phyloP scores from a whole-genome alignment of 2,888 invertebrate genomes.

The Plemyria rubiginata region DNA sequence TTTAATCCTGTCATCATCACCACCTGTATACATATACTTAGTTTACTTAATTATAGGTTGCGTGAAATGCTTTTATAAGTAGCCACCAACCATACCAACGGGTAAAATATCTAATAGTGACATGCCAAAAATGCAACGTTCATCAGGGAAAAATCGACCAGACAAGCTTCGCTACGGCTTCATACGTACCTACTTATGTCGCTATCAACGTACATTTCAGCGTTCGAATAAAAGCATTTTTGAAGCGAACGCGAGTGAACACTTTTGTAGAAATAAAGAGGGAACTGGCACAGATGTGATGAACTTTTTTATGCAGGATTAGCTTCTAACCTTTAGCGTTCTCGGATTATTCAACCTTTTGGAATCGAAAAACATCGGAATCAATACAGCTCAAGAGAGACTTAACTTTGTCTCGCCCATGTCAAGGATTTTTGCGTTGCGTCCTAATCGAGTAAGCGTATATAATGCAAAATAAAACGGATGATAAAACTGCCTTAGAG shows the following conservation, averaged over 20 bases:
- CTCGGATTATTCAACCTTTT: conserved; percentile 20
- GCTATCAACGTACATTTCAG: not conserved
- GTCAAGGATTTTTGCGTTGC: not conserved
- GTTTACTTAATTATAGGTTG: no score
- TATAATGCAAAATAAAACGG: no score
- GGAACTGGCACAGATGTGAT: conserved; percentile 25
- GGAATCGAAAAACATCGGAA: conserved; percentile 11
- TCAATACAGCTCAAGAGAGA: conserved; percentile 10
- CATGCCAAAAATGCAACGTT: no score
- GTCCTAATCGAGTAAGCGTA: no score
- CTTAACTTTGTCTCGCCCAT: not conserved
- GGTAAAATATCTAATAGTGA: no score
- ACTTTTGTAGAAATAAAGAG: conserved; percentile 22
- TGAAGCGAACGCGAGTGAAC: conserved; percentile 4
- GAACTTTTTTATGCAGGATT: conserved; percentile 26
- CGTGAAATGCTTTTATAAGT: no score
- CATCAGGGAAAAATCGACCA: not conserved
- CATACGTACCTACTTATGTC: not conserved
- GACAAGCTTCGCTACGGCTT: not conserved
- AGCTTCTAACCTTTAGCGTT: conserved; percentile 25
- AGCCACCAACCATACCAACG: no score
- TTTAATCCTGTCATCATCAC: no score
- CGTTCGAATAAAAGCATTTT: conserved; percentile 19
- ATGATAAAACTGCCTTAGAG: no score
- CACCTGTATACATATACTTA: no score